A percentile compares a stretch with the other conserved stretches of the same genome.
phyloP scores from a whole-genome alignment of 1,140 invertebrate genomes.

The Lordiphosa mommai region DNA sequence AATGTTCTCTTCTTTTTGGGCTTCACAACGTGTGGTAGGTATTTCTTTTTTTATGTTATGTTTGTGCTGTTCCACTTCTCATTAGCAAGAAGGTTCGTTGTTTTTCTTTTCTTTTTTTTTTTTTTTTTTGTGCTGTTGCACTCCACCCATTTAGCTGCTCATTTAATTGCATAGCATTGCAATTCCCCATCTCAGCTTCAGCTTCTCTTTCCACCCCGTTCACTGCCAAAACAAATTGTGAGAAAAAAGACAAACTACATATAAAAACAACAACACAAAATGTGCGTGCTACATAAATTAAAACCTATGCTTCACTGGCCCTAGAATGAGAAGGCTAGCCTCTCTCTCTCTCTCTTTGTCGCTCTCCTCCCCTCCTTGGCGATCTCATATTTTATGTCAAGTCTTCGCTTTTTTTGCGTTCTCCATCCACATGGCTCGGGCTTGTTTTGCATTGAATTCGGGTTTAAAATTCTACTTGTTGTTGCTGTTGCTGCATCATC shows the following conservation, averaged over 20 bases:
- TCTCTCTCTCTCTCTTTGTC: slow-evolving; percentile 27
- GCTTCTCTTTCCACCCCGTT: slow-evolving; percentile 33
- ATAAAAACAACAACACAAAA: slow-evolving; percentile 58
- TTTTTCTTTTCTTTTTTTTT: slow-evolving; percentile 6
- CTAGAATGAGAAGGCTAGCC: slow-evolving; percentile 15
- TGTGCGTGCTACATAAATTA: slow-evolving; percentile 76
- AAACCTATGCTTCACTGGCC: slow-evolving; percentile 72
- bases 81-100: slow-evolving; percentile 43
- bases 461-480: slow-evolving; percentile 66
- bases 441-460: slow-evolving; percentile 75
- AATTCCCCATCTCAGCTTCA: slow-evolving; percentile 27
- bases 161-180: slow-evolving; percentile 61
- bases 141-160: slow-evolving; percentile 39
- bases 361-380: slow-evolving; percentile 17
- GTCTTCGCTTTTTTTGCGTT: slow-evolving; percentile 39
- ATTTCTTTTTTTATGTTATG: slow-evolving; percentile 11
- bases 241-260: slow-evolving; percentile 50
- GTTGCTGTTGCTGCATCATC: slow-evolving; percentile 51
- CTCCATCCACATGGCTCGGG: slow-evolving; percentile 27
- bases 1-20: slow-evolving; percentile 43
- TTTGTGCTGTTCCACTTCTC: slow-evolving; percentile 54
- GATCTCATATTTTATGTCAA: slow-evolving; percentile 72
- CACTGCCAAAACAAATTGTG: slow-evolving; percentile 73
- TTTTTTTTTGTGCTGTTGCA: slow-evolving; percentile 20
- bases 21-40: slow-evolving; percentile 5